Base-by-base conservation (phyloP, 2,888 invertebrate species). In the Calephelis perditalis region DNA sequence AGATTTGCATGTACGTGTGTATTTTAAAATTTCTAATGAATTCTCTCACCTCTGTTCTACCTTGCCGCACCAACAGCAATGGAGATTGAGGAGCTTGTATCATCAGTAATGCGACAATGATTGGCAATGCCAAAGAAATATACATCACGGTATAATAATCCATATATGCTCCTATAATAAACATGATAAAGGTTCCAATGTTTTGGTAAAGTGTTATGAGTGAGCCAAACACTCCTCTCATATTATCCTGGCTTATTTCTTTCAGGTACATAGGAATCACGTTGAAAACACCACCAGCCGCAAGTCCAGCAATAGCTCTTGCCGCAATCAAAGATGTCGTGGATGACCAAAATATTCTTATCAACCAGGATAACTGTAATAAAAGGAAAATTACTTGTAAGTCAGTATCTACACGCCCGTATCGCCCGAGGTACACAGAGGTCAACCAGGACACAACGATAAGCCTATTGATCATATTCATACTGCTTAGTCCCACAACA, bases 181-280 rank as follows among this genome's bases (percentile, higher is more conserved):
- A 61, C 61, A 63, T 63, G 3, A 58, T 9, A 40, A 63, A 60
- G 10, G 61, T 36, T 56, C 63, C 63, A 44, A 12, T 63, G 7
- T 57, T 60, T 1, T 63, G 58, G 52, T 26, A 43, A 3, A 63
- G 54, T 9, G 60, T 55, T 44, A 59, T 57, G 5, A 63, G 40
- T 3, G 58, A 56, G 15, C 40, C 40, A 40, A 40, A 40, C 7
- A 40, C 40, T 40, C 40, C 40, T 40, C 40, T 40, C 40, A 40
- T 58, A 40, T 63, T 46, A 15, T 61, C 57, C 59, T 63, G 60
- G 10, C 58, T 61, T 58, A 61, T 63, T 61, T 63, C 61, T 37
- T 63, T 63, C 0, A 63, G 36, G 35, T 63, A 63, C 49, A 63
- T 58, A 0, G 63, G 55, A 1, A 49, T 46, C 1, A 58, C 57